Evolutionary conservation across 1,140 invertebrate species (phyloP), one percentile per base, ranked within the genome.

Genomic region (Drosophila mauritiana): DNA sequence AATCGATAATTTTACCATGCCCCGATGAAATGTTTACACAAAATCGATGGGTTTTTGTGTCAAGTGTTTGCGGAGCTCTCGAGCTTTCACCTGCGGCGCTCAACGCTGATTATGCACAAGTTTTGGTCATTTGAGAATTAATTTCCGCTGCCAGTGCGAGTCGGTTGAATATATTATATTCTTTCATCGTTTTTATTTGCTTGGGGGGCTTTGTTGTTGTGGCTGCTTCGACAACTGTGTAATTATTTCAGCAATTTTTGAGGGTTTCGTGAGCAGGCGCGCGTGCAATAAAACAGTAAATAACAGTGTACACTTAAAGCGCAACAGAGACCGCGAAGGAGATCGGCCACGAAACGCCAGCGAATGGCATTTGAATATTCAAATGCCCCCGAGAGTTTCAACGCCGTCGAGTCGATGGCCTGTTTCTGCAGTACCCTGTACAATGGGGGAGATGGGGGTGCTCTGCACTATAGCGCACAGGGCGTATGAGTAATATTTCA

Each of bases 231-330:
- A 65, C 74, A 80, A 89, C 84, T 83, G 77, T 89, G 69, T 89
- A 89, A 89, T 89, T 89, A 89, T 89, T 89, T 84, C 78, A 84
- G 59, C 77, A 63, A 78, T 78, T 89, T 84, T 80, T 89, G 73
- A 80, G 72, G 65, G 64, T 49, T 70, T 36, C 51, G 51, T 40
- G 64, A 37, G 67, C 64, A 39, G 67, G 51, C 36, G 75, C 75
- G 84, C 84, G 84, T 89, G 84, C 84, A 74, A 78, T 80, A 89
- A 80, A 89, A 89, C 84, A 77, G 80, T 89, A 89, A 89, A 89
- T 89, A 89, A 89, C 73, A 59, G 69, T 62, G 68, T 83, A 88
- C 78, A 82, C 83, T 86, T 89, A 67, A 88, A 86, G 83, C 83
- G 83, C 83, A 89, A 70, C 76, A 73, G n/a, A 40, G 36, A 22